These are phyloP conservation scores for Chymomyza costata DNA, from an alignment of 1,140 invertebrate species.

Conservation along the genomic window DNA sequence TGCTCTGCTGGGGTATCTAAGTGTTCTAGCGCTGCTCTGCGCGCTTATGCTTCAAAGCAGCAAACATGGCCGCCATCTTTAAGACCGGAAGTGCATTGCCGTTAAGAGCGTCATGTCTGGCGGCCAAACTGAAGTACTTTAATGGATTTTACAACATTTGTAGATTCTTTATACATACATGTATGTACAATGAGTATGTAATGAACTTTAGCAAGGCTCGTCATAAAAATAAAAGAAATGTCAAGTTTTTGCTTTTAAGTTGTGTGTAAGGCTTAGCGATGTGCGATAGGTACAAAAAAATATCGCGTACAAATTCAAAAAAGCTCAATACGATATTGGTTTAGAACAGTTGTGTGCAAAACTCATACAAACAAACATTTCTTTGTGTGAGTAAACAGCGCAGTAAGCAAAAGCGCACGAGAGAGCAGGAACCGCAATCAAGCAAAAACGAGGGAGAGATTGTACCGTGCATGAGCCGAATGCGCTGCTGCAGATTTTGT, in stretches of 20 bases:
- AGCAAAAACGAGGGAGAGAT: no score
- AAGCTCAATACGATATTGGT: no score
- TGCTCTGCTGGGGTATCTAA: slow-evolving; percentile 45
- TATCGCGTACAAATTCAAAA: no score
- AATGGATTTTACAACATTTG: slow-evolving; percentile 55
- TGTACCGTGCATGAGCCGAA: no score
- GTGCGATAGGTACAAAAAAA: no score
- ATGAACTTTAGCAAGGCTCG: slow-evolving; percentile 25
- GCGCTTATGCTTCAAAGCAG: slow-evolving; percentile 64
- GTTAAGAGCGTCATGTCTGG: slow-evolving; percentile 48
- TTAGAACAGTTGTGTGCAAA: no score
- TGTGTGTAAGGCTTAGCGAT: no score
- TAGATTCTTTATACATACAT: slow-evolving; percentile 19
- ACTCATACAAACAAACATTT: no score
- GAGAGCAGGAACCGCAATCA: no score
- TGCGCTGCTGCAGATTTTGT: no score
- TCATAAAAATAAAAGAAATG: slow-evolving; percentile 38
- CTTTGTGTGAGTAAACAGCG: no score
- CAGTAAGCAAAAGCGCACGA: no score
- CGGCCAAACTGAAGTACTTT: slow-evolving; percentile 57
- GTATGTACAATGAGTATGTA: not conserved
- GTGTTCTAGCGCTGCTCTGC: slow-evolving; percentile 52
- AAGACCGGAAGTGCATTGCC: slow-evolving; percentile 63
- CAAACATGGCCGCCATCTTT: slow-evolving; percentile 37
- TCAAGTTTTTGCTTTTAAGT: slow-evolving; percentile 47